Percentiles rank a stretch among this genome's conserved stretches.
Evolutionary conservation across 2,888 invertebrate genomes (phyloP).

Genomic region (Dryococelus australis): DNA sequence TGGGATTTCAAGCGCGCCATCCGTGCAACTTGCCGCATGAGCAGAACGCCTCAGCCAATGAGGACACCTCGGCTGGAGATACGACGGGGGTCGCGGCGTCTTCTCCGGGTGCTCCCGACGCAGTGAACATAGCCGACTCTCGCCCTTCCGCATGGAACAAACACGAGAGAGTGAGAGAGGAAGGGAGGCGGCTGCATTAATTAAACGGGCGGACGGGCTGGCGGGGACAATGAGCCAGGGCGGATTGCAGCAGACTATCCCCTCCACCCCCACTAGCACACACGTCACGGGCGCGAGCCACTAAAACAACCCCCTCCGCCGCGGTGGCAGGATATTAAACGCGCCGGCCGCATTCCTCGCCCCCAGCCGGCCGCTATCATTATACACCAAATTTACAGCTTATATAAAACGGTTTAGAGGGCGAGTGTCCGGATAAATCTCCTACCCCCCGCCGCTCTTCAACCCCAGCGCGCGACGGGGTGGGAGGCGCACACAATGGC

Average conservation of each 20-base stretch:
- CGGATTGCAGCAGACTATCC: constrained; percentile 52
- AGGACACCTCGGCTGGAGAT: no score
- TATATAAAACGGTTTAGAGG: constrained; percentile 45
- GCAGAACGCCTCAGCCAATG: no score
- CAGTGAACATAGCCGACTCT: not conserved
- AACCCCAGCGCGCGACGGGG: not conserved
- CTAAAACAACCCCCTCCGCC: constrained; percentile 46
- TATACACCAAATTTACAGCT: constrained; percentile 48
- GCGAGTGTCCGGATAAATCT: constrained; percentile 46
- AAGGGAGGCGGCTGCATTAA: constrained; percentile 40
- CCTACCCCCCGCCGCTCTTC: not conserved
- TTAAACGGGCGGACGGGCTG: constrained; percentile 45
- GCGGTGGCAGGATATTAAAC: constrained; percentile 36
- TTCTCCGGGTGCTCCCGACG: not conserved
- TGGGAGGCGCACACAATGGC: constrained; percentile 25
- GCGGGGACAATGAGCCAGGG: constrained; percentile 53
- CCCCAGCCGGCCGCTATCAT: constrained; percentile 41
- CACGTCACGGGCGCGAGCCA: not conserved
- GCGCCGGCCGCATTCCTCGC: constrained; percentile 34
- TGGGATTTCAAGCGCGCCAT: no score
- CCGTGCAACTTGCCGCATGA: no score
- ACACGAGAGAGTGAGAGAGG: constrained; percentile 20
- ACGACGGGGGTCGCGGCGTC: not conserved
- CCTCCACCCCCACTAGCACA: constrained; percentile 41
- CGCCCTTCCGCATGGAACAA: not conserved